Percentiles rank a stretch among this genome's conserved stretches.
Conservation (phyloP, 2,888 invertebrate genomes). For the Terebella lapidaria region DNA sequence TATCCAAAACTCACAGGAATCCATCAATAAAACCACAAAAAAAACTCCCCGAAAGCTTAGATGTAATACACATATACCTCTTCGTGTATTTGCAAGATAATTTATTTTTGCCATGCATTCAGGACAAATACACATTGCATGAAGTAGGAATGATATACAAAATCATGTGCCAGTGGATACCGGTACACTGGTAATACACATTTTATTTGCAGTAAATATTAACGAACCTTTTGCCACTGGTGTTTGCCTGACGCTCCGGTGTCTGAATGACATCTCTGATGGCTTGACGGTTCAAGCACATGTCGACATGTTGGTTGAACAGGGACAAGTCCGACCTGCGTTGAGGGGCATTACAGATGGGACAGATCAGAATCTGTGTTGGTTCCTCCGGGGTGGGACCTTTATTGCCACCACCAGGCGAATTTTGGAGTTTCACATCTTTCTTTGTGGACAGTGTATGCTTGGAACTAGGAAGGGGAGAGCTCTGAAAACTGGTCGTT, state of each 20-base stretch:
- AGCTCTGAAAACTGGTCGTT: background rate
- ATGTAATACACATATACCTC: too few species aligned
- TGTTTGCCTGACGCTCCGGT: too few species aligned
- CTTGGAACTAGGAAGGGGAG: background rate
- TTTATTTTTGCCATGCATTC: too few species aligned
- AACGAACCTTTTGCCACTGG: background rate
- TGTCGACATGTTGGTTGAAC: conserved; percentile 43
- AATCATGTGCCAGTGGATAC: too few species aligned
- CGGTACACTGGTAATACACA: too few species aligned
- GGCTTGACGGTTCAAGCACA: conserved; percentile 37
- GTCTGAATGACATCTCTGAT: conserved; percentile 33
- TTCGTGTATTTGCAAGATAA: too few species aligned
- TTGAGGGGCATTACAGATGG: conserved; percentile 35
- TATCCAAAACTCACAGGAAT: too few species aligned
- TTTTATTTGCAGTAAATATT: too few species aligned
- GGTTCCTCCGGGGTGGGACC: background rate
- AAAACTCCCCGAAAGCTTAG: too few species aligned
- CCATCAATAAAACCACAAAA: too few species aligned
- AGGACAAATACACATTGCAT: too few species aligned
- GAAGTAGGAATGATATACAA: too few species aligned
- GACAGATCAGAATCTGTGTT: background rate
- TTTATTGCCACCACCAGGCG: background rate
- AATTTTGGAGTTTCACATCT: background rate
- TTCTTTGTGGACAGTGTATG: background rate
- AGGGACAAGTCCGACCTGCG: conserved; percentile 26